A percentile compares a stretch with the other conserved stretches of the same genome.
Conservation (phyloP, 2,888 invertebrate species). For the Patella ulyssiponensis region DNA sequence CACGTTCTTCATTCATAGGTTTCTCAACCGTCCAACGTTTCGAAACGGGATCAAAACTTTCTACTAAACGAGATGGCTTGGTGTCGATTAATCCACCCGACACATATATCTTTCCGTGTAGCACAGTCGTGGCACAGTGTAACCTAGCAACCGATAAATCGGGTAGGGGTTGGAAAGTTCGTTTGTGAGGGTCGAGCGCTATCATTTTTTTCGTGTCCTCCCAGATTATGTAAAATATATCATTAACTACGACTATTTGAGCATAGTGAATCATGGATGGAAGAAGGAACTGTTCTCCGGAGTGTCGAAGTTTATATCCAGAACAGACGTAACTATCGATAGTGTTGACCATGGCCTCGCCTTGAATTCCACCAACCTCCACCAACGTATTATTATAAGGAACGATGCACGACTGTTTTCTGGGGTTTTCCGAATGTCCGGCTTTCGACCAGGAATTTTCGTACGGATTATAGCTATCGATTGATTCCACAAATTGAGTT, state of each 20-base stretch:
- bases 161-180: slow-evolving; percentile 65
- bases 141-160: slow-evolving; percentile 60
- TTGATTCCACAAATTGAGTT: slow-evolving; percentile 61
- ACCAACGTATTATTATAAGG: slow-evolving; percentile 64
- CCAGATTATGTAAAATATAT: slow-evolving; percentile 71
- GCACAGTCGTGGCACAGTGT: slow-evolving; percentile 63
- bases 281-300: slow-evolving; percentile 68
- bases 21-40: slow-evolving; percentile 64
- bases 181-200: slow-evolving; percentile 65
- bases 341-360: slow-evolving; percentile 62
- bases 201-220: slow-evolving; percentile 68
- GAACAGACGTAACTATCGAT: slow-evolving; percentile 68
- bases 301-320: slow-evolving; percentile 50
- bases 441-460: slow-evolving; percentile 61
- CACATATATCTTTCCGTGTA: slow-evolving; percentile 66
- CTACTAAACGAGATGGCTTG: slow-evolving; percentile 60
- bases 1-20: slow-evolving; percentile 56
- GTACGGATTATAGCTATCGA: slow-evolving; percentile 65
- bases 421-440: slow-evolving; percentile 66
- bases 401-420: slow-evolving; percentile 65
- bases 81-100: slow-evolving; percentile 64
- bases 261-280: slow-evolving; percentile 66
- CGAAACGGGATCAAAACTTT: slow-evolving; percentile 66
- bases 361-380: slow-evolving; percentile 67
- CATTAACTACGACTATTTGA: slow-evolving; percentile 66